Evolutionary conservation across 35 echinoderm and acorn worm genomes (phyloP).

Genomic region (Ophioderma brevispina): DNA sequence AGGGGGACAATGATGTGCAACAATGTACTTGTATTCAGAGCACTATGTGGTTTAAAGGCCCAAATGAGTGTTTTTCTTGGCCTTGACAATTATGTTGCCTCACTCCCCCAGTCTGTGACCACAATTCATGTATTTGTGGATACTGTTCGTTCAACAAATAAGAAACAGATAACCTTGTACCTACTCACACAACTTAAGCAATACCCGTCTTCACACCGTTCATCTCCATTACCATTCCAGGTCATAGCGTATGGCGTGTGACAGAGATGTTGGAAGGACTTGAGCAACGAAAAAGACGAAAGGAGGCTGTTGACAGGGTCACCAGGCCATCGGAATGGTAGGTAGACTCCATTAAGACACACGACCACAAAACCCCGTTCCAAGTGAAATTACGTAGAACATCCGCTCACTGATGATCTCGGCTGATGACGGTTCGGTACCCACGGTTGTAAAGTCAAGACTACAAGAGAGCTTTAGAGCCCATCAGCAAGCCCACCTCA

Average conservation of each 20-base stretch:
- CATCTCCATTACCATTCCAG: slow-evolving; percentile 28
- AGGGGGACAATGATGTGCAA: neutral
- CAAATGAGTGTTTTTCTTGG: slow-evolving; percentile 1
- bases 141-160: slow-evolving; percentile 18
- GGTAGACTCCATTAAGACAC: slow-evolving; percentile 1
- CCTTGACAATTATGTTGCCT: neutral
- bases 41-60: slow-evolving; percentile 15
- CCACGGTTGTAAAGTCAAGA: slow-evolving; percentile 8
- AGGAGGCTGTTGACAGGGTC: slow-evolving; percentile 1
- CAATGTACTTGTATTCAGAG: slow-evolving; percentile 10
- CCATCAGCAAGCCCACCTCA: no score
- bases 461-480: slow-evolving; percentile 33
- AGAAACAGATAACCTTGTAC: slow-evolving; percentile 19
- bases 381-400: slow-evolving; percentile 6
- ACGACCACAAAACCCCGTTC: slow-evolving; percentile 1
- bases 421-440: neutral
- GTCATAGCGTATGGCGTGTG: slow-evolving; percentile 34
- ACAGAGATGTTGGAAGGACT: slow-evolving; percentile 26
- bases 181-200: no score
- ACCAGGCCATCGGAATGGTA: slow-evolving; percentile 22
- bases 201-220: neutral
- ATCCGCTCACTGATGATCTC: slow-evolving; percentile 30
- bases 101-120: neutral
- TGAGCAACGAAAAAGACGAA: no score
- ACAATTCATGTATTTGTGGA: neutral